A percentile compares a stretch with the other conserved stretches of the same genome.
Evolutionary conservation across 2,888 invertebrate genomes (phyloP).

Genomic region (Ametastegia equiseti): DNA sequence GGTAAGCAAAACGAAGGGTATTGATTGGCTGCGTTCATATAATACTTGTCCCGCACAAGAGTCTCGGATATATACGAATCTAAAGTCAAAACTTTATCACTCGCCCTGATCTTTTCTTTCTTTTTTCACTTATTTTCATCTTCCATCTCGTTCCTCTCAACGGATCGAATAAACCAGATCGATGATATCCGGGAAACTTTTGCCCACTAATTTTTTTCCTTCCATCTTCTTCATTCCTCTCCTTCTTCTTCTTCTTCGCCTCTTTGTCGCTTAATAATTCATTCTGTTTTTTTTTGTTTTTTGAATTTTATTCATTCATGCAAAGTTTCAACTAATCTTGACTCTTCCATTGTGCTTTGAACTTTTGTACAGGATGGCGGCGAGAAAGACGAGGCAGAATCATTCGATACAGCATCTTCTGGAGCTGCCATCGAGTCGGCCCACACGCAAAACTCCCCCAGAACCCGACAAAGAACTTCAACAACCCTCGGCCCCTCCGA

Average conservation of each 20-base stretch:
- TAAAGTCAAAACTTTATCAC: slow-evolving; percentile 18
- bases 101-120: background rate
- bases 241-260: background rate
- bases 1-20: slow-evolving; percentile 47
- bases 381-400: slow-evolving; percentile 76
- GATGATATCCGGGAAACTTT: slow-evolving; percentile 15
- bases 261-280: slow-evolving; percentile 6
- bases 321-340: slow-evolving; percentile 32
- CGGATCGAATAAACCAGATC: slow-evolving; percentile 21
- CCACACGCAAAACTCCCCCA: slow-evolving; percentile 62
- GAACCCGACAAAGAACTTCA: slow-evolving; percentile 62
- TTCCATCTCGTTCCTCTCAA: slow-evolving; percentile 22
- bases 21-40: slow-evolving; percentile 35
- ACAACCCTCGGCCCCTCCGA: slow-evolving; percentile 64
- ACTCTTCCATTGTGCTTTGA: slow-evolving; percentile 18
- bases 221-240: background rate
- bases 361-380: slow-evolving; percentile 72
- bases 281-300: background rate
- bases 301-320: background rate
- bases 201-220: background rate
- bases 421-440: slow-evolving; percentile 76
- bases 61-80: background rate
- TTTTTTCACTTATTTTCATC: background rate
- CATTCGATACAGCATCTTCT: slow-evolving; percentile 79
- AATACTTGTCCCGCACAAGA: slow-evolving; percentile 4